These are phyloP conservation scores for Scelioninae gen. 2 DNA, from an alignment of 2,888 invertebrate species.

Conservation along the genomic window DNA sequence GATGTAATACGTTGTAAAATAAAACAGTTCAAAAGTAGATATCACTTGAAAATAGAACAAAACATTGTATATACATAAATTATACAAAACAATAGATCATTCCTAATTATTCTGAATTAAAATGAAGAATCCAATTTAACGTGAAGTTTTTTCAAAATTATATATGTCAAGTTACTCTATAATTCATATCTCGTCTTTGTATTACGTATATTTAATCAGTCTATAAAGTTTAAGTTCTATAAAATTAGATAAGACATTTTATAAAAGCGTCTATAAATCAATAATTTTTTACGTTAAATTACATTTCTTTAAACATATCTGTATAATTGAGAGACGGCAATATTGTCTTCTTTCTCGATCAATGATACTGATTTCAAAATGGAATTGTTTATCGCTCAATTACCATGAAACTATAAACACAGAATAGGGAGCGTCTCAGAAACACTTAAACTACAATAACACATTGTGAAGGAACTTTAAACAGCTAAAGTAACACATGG, in stretches of 20 bases:
- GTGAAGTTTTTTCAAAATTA: too few relatives aligned
- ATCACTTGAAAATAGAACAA: too few relatives aligned
- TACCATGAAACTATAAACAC: background rate
- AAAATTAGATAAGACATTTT: slow-evolving; percentile 1
- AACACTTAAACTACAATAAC: slow-evolving; percentile 32
- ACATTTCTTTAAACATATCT: too few relatives aligned
- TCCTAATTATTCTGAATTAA: too few relatives aligned
- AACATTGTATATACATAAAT: too few relatives aligned
- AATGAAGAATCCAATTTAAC: too few relatives aligned
- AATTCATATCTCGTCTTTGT: background rate
- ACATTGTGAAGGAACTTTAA: slow-evolving; percentile 17
- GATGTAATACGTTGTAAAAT: too few relatives aligned
- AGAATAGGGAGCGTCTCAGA: background rate
- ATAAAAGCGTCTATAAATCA: background rate
- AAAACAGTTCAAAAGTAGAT: slow-evolving; percentile 14
- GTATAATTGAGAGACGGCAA: too few relatives aligned
- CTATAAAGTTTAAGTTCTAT: too few relatives aligned
- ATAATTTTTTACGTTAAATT: too few relatives aligned
- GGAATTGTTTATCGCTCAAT: background rate
- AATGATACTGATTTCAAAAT: background rate
- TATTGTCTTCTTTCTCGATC: too few relatives aligned
- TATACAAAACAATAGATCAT: too few relatives aligned
- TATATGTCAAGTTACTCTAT: background rate
- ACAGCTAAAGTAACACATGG: slow-evolving; percentile 52
- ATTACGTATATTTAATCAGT: background rate